These are phyloP conservation scores for Porites cylindrica DNA, from an alignment of 92 coral and sea anemone genomes.

Conservation along the genomic window DNA sequence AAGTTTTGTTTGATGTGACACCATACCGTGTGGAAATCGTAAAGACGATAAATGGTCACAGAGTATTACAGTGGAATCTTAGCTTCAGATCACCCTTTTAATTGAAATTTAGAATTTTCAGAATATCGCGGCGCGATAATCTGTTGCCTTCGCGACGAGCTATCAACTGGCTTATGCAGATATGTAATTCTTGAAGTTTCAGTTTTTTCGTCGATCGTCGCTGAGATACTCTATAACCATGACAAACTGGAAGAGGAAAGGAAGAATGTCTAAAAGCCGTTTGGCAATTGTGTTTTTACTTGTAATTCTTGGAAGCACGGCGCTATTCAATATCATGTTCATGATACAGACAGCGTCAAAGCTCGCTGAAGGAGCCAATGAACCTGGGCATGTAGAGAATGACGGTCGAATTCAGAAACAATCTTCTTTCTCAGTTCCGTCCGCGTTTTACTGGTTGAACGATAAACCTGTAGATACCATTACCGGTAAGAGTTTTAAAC, in stretches of 20 bases:
- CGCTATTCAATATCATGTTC: slow-evolving; percentile 22
- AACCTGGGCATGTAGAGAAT: neutral
- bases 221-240: neutral
- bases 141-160: neutral
- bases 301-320: slow-evolving; percentile 11
- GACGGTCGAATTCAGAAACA: neutral
- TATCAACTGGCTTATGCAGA: neutral
- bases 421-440: neutral
- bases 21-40: too few species aligned
- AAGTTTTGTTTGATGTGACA: neutral
- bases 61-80: too few species aligned
- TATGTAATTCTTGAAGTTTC: neutral
- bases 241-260: slow-evolving; percentile 2
- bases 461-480: neutral
- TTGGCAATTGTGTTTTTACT: neutral
- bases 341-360: slow-evolving; percentile 21
- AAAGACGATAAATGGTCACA: too few species aligned
- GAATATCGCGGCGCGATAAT: neutral
- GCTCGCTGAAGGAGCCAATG: neutral
- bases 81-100: too few species aligned
- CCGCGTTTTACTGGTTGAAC: slow-evolving; percentile 19
- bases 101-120: too few species aligned
- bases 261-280: slow-evolving; percentile 4
- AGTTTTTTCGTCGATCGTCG: neutral
- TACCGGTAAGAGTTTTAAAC: slow-evolving; percentile 7